Percentiles rank a stretch among this genome's conserved stretches.
Conservation (phyloP, 2,888 invertebrate genomes). For the Carabus problematicus region DNA sequence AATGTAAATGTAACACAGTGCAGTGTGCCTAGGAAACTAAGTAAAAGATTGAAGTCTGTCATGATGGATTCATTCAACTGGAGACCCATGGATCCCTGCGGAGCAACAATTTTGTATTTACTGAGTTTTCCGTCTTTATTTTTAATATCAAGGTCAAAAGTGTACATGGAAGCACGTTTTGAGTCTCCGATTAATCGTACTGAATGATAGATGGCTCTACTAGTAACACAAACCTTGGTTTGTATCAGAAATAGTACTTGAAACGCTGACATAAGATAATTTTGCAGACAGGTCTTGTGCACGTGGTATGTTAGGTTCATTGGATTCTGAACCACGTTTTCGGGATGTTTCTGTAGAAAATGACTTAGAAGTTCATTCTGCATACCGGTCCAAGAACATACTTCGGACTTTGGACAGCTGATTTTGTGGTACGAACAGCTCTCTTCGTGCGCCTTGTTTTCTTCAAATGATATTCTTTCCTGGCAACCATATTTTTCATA, state of each 20-base stretch:
- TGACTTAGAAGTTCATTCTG: neutral
- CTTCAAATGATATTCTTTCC: neutral
- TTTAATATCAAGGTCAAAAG: neutral
- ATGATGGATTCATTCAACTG: no score
- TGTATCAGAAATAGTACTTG: neutral
- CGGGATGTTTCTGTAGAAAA: neutral
- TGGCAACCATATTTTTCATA: constrained; percentile 1
- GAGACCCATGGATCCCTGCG: no score
- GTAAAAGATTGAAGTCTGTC: no score
- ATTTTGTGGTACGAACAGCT: neutral
- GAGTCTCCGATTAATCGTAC: neutral
- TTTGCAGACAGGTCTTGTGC: neutral
- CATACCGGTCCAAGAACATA: neutral
- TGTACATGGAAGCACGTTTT: neutral
- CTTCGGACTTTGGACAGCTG: neutral
- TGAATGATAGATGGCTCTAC: neutral
- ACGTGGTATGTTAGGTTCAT: neutral
- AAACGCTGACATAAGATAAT: neutral
- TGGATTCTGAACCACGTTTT: neutral
- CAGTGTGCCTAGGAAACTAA: no score
- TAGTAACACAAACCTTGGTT: neutral
- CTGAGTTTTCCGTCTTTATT: neutral
- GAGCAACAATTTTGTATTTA: no score
- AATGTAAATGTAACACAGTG: no score
- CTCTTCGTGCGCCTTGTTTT: neutral